phyloP scores from a whole-genome alignment of 92 coral and sea anemone genomes.

The Epizoanthus scotinus region DNA sequence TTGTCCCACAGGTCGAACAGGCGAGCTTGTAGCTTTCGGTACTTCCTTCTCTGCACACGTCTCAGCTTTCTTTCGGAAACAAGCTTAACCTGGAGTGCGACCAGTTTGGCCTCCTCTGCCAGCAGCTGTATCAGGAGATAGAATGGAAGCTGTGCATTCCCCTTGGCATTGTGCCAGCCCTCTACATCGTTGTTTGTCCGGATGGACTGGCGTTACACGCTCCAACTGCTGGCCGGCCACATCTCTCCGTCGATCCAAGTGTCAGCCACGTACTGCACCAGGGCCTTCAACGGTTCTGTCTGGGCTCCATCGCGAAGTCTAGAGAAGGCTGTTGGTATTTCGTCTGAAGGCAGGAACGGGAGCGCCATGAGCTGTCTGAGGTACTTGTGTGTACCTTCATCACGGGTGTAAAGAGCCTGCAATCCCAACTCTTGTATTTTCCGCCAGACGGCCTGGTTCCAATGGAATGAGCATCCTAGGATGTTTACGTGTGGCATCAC shows the following conservation, averaged over 20 bases:
- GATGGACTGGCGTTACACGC: too few relatives aligned
- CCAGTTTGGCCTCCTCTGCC: conserved; percentile 36
- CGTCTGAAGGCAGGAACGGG: conserved; percentile 56
- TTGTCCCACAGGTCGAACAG: too few relatives aligned
- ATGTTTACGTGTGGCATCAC: too few relatives aligned
- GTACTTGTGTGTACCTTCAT: conserved; percentile 4
- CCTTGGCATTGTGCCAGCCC: too few relatives aligned
- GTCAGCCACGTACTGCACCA: conserved; percentile 33
- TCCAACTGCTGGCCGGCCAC: conserved; percentile 40
- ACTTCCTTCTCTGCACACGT: conserved; percentile 9
- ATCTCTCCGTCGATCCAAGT: conserved; percentile 39
- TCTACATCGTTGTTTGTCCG: too few relatives aligned
- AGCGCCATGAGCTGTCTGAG: conserved; percentile 56
- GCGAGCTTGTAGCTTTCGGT: too few relatives aligned
- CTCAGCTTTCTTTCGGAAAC: conserved; percentile 46
- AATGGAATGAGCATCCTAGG: too few relatives aligned
- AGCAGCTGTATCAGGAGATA: conserved; percentile 45
- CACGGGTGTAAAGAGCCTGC: conserved; percentile 38
- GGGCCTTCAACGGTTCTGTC: conserved; percentile 27
- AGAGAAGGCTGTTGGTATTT: conserved; percentile 40
- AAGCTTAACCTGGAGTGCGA: conserved; percentile 43
- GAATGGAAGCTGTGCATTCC: conserved; percentile 21
- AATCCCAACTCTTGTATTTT: conserved; percentile 53
- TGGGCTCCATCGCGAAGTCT: conserved; percentile 21
- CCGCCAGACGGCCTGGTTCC: too few relatives aligned